Conservation (phyloP, 1,140 invertebrate genomes). For the Calosoma granatense region DNA sequence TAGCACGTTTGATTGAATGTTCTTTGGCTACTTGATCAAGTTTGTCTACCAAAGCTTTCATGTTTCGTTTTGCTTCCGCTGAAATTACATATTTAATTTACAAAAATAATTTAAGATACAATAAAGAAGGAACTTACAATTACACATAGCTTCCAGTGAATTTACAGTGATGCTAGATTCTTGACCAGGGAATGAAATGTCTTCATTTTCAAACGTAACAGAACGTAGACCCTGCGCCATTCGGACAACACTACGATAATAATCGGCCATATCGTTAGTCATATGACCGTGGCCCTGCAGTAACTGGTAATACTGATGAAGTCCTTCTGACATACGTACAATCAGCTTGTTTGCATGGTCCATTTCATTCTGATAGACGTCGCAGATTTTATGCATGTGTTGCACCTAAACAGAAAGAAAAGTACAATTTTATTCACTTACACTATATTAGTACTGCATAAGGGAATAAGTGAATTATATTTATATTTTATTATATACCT, state of each 20-base stretch:
- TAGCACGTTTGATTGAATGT: conserved; percentile 13
- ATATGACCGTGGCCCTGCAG: conserved; percentile 22
- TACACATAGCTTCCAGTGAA: too few species aligned
- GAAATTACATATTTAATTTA: background rate
- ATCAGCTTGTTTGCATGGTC: conserved; percentile 18
- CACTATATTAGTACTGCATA: too few species aligned
- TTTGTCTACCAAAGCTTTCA: too few species aligned
- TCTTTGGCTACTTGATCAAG: too few species aligned
- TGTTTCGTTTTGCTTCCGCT: background rate
- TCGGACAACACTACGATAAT: conserved; percentile 22
- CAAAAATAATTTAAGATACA: too few species aligned
- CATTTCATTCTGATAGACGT: conserved; percentile 21
- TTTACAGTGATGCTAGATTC: too few species aligned
- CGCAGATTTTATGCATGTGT: conserved; percentile 17
- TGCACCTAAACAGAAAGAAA: conserved; percentile 22
- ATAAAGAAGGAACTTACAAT: too few species aligned
- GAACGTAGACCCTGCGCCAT: conserved; percentile 35
- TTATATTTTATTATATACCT: too few species aligned
- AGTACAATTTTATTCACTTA: too few species aligned
- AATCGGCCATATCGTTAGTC: conserved; percentile 17
- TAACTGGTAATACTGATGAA: conserved; percentile 22
- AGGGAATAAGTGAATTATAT: too few species aligned
- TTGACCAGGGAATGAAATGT: too few species aligned
- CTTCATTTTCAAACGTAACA: too few species aligned
- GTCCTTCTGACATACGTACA: conserved; percentile 19